Base-by-base conservation (phyloP, 2,888 invertebrate species). In the Conops quadrifasciatus region DNA sequence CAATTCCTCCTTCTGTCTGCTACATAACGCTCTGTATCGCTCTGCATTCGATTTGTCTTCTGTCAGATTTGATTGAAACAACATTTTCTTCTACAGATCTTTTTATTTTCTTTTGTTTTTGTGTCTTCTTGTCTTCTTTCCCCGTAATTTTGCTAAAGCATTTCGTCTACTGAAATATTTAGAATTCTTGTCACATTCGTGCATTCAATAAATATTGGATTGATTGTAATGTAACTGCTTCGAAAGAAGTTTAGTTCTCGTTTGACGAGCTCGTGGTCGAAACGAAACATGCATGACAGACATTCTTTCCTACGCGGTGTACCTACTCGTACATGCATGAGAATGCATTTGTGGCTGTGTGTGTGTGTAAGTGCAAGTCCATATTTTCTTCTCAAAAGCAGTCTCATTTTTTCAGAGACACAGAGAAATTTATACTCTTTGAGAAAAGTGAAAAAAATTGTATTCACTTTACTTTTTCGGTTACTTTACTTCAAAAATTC, bases 21-120 rank as follows among this genome's bases (percentile, higher is more conserved):
- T 36, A 36, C 36, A 24, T 36, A 30, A 26, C 69, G 15, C 47
- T 71, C 63, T 62, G 75, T 72, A 73, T 67, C 58, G 36, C 71
- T 72, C 77, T 79, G 79, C 74, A 77, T 79, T 76, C 80, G 80
- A 82, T 82, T 82, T 82, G 83, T 82, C 80, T 80, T 75, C 74
- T 81, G 83, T 81, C 82, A 82, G 81, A 80, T 82, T 82, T 82
- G 80, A 82, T 72, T 82, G 83, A 80, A 82, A 80, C 77, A 72
- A 77, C 78, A 75, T 80, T 72, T 72, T n/a, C 74, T 72, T 73
- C 30, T 47, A 19, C 24, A 51, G 53, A 30, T 66, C 19, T 19
- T 36, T 47, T 53, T 9, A 7, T 2, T 53, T n/a, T 19, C 5
- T 65, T 19, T 24, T 36, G 7, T 16, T 58, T 63, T 47, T 15